Percentiles rank a stretch among this genome's conserved stretches.
Evolutionary conservation across 2,113 vertebrate genomes (phyloP).

Genomic region (Muscicapa adusta): DNA sequence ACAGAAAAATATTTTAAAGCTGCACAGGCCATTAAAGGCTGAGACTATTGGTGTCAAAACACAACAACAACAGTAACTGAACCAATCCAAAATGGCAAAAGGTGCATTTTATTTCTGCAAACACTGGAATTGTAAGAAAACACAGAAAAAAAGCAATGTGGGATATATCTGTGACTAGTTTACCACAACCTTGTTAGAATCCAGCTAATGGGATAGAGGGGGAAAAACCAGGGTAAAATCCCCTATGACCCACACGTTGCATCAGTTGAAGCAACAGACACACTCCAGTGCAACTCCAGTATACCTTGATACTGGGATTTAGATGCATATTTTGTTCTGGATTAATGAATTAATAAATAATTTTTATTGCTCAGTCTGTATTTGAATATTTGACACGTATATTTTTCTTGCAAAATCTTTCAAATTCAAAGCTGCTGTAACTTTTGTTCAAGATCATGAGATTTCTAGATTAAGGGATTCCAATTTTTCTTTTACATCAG

Average conservation of each 20-base stretch:
- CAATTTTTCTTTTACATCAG: neutral
- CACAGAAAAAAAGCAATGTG: neutral
- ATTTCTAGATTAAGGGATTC: neutral
- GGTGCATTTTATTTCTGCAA: neutral
- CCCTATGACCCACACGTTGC: neutral
- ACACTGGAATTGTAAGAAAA: neutral
- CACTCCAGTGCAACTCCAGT: neutral
- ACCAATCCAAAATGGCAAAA: neutral
- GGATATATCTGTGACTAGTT: neutral
- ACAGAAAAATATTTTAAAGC: neutral
- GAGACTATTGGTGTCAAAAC: neutral
- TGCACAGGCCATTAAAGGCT: neutral
- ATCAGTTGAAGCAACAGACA: neutral
- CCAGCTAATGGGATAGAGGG: neutral
- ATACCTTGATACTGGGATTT: neutral
- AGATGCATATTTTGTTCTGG: neutral
- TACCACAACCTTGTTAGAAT: neutral
- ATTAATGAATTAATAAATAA: neutral
- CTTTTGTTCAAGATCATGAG: neutral
- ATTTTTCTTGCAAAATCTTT: neutral
- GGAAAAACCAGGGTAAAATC: accelerated
- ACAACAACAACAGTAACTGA: neutral
- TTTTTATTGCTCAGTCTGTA: neutral
- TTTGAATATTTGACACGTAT: neutral
- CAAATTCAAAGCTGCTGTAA: neutral